A percentile compares a stretch with the other conserved stretches of the same genome.
Conservation (phyloP, 2,113 vertebrate genomes). For the Tamias sibiricus region DNA sequence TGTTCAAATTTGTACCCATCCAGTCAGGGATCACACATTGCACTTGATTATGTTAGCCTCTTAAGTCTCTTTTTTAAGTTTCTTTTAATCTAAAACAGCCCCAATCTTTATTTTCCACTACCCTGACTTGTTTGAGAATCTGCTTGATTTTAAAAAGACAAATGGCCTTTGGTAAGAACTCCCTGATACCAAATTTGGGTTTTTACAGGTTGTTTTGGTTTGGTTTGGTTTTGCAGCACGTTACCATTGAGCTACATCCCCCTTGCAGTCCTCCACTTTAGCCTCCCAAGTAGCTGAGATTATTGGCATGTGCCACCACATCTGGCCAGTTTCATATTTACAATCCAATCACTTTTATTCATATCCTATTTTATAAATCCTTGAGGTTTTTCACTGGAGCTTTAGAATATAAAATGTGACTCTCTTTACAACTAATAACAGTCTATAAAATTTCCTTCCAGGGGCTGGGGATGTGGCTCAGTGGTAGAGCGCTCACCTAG, state of each 20-base stretch:
- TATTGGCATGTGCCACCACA: not conserved
- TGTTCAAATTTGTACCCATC: not conserved
- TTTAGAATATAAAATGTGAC: constrained; percentile 26
- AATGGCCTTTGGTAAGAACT: constrained; percentile 16
- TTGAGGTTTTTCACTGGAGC: not conserved
- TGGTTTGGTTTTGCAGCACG: not conserved
- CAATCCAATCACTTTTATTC: constrained; percentile 1
- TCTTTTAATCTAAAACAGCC: not conserved
- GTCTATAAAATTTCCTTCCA: too few relatives aligned
- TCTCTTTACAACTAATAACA: constrained; percentile 29
- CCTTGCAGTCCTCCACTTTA: not conserved
- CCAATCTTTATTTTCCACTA: constrained; percentile 32
- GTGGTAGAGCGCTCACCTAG: too few relatives aligned
- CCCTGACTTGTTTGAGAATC: not conserved
- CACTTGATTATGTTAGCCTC: not conserved
- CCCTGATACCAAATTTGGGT: not conserved
- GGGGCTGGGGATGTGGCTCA: too few relatives aligned
- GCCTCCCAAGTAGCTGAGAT: not conserved
- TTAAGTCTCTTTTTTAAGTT: not conserved
- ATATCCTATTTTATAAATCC: constrained; percentile 18
- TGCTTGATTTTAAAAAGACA: constrained; percentile 41
- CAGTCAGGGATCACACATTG: not conserved
- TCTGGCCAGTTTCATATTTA: constrained; percentile 9
- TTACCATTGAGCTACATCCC: not conserved
- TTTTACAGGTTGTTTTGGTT: not conserved